phyloP scores from a whole-genome alignment of 2,888 invertebrate genomes.

The Epistrophe grossulariae region DNA sequence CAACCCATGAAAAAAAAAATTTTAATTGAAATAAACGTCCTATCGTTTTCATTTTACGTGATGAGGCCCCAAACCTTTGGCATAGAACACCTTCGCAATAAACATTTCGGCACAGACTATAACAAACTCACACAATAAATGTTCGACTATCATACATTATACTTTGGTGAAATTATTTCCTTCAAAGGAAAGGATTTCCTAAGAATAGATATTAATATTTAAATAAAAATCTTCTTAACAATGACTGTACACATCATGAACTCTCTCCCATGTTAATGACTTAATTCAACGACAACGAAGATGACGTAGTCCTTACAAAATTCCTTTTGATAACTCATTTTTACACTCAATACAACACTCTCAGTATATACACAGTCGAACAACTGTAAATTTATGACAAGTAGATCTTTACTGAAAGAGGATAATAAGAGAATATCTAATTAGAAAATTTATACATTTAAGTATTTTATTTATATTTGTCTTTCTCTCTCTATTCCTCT shows the following conservation, averaged over 20 bases:
- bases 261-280: background rate
- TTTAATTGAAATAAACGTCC: too few relatives aligned
- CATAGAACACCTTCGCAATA: too few relatives aligned
- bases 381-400: conserved; percentile 57
- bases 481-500: background rate
- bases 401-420: conserved; percentile 30
- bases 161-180: too few relatives aligned
- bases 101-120: too few relatives aligned
- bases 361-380: conserved; percentile 2
- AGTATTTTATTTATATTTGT: conserved; percentile 53
- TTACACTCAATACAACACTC: background rate
- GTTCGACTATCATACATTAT: too few relatives aligned
- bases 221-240: background rate
- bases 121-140: too few relatives aligned
- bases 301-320: conserved; percentile 23
- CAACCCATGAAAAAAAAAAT: too few relatives aligned
- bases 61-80: too few relatives aligned
- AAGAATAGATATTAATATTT: background rate
- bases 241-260: background rate
- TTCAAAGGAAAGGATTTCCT: too few relatives aligned
- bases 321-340: conserved; percentile 57
- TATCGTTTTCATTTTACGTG: too few relatives aligned
- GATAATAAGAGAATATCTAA: conserved; percentile 73
- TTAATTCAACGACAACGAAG: background rate
- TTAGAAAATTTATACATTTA: conserved; percentile 66